These are phyloP conservation scores for Scelioninae gen. 1 DNA, from an alignment of 2,888 invertebrate species.

Conservation along the genomic window DNA sequence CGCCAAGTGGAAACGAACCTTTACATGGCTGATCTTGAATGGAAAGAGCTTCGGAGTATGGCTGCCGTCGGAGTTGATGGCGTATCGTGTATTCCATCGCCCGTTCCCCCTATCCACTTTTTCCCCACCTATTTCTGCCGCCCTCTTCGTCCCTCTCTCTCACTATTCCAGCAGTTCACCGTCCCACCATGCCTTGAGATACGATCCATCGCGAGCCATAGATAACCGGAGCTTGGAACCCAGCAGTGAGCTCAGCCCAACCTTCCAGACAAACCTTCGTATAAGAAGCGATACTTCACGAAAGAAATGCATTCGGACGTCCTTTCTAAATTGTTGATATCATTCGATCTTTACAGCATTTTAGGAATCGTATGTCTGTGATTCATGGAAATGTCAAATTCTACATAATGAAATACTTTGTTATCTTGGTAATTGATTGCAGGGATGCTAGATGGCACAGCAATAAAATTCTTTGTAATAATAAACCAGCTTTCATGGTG, in stretches of 20 bases:
- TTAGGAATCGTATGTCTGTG: conserved; percentile 38
- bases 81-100: conserved; percentile 71
- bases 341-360: conserved; percentile 51
- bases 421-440: conserved; percentile 34
- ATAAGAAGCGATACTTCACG: conserved; percentile 21
- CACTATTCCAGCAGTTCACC: too few relatives aligned
- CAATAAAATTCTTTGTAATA: conserved; percentile 36
- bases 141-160: too few relatives aligned
- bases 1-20: conserved; percentile 60
- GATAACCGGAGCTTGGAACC: conserved; percentile 66
- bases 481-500: conserved; percentile 11
- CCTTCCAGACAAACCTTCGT: too few relatives aligned
- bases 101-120: conserved; percentile 72
- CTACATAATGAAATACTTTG: conserved; percentile 35
- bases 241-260: conserved; percentile 54
- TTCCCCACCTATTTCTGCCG: too few relatives aligned
- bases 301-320: conserved; percentile 31
- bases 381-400: conserved; percentile 42
- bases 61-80: conserved; percentile 72
- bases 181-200: too few relatives aligned
- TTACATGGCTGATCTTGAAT: conserved; percentile 68
- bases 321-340: conserved; percentile 43
- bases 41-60: conserved; percentile 71
- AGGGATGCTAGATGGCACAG: background rate
- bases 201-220: conserved; percentile 67